phyloP scores from a whole-genome alignment of 2,113 vertebrate genomes.

The Crotophaga sulcirostris region DNA sequence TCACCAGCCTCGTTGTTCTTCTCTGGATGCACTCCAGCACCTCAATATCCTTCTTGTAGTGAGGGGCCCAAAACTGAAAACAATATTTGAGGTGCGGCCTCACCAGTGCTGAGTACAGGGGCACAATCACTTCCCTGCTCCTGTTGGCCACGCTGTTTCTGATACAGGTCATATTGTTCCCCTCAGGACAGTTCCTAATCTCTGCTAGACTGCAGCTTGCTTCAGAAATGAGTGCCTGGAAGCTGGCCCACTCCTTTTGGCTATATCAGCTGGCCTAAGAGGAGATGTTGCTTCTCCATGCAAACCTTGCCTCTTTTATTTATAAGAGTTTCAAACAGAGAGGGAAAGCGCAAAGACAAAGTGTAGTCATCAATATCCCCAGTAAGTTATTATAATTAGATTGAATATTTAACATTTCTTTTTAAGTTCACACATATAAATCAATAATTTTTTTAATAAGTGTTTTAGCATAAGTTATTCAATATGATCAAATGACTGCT shows the following conservation, averaged over 20 bases:
- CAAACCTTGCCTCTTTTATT: not conserved
- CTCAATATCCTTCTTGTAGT: no score
- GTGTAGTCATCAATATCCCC: not conserved
- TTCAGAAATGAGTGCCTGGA: not conserved
- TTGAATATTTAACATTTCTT: not conserved
- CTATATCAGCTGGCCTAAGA: not conserved
- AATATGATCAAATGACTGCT: conserved; percentile 8
- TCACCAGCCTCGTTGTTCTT: no score
- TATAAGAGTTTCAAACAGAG: not conserved
- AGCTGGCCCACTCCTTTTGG: not conserved
- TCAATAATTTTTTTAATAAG: not conserved
- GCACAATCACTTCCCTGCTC: no score
- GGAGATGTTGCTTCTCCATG: not conserved
- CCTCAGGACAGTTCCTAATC: not conserved
- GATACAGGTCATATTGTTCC: not conserved
- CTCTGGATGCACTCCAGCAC: no score
- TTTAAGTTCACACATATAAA: no score
- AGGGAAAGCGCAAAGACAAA: not conserved
- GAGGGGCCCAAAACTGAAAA: no score
- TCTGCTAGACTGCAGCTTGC: not conserved
- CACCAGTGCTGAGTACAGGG: no score
- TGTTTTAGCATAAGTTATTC: conserved; percentile 16
- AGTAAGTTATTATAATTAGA: not conserved
- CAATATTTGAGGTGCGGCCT: no score
- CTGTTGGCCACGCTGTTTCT: no score